Percentiles rank a stretch among this genome's conserved stretches.
These are phyloP conservation scores for Porites lobata DNA, from an alignment of 92 coral and sea anemone genomes.

Conservation along the genomic window DNA sequence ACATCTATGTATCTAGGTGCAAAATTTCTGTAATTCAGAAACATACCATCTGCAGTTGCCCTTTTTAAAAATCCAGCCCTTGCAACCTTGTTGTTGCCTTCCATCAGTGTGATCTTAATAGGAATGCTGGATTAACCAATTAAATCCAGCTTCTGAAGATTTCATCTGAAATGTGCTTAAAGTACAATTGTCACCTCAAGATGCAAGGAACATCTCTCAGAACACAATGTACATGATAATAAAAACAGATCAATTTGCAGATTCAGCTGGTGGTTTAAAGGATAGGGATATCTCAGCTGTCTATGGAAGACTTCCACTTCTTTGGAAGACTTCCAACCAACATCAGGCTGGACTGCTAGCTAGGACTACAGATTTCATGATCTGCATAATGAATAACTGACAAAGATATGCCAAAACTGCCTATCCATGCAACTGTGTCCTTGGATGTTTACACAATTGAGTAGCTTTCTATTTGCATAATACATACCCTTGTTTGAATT, in stretches of 20 bases:
- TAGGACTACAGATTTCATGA: too few relatives aligned
- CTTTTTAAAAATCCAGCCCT: slow-evolving; percentile 18
- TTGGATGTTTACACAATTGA: neutral
- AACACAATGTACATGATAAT: slow-evolving; percentile 4
- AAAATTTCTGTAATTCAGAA: too few relatives aligned
- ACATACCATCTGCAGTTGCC: slow-evolving; percentile 4
- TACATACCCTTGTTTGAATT: slow-evolving; percentile 20
- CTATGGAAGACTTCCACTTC: too few relatives aligned
- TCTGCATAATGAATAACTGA: too few relatives aligned
- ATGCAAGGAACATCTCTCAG: neutral
- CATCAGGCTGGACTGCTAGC: too few relatives aligned
- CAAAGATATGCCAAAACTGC: too few relatives aligned
- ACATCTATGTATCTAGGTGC: too few relatives aligned
- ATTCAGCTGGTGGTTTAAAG: too few relatives aligned
- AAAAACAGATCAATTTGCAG: neutral
- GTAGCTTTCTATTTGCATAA: neutral
- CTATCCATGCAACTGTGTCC: neutral
- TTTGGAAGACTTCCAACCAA: too few relatives aligned
- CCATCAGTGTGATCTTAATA: slow-evolving; percentile 9
- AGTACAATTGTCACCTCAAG: neutral
- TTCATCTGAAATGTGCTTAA: slow-evolving; percentile 23
- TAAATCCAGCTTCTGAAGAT: slow-evolving; percentile 8
- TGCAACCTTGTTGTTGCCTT: slow-evolving; percentile 9
- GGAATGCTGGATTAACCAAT: neutral
- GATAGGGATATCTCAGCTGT: too few relatives aligned